These are phyloP conservation scores for Muscidifurax raptorellus DNA, from an alignment of 1,140 invertebrate species.

Conservation along the genomic window DNA sequence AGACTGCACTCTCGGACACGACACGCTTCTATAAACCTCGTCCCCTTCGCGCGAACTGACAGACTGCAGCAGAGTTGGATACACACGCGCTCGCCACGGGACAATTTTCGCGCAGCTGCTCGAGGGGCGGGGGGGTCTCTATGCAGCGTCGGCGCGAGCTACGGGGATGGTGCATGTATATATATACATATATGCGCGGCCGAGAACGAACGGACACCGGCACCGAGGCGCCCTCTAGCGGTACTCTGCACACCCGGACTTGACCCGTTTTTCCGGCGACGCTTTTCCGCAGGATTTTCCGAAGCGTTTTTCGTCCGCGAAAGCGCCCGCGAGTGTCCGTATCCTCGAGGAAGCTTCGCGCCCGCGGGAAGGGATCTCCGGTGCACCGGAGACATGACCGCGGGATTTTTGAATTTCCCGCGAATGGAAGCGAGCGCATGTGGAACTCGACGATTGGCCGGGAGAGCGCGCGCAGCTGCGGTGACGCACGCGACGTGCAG, in stretches of 20 bases:
- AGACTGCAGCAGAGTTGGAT: conserved; percentile 52
- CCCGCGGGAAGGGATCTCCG: too few species aligned
- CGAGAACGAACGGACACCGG: neutral
- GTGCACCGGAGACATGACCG: neutral
- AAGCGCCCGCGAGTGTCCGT: neutral
- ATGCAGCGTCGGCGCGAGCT: neutral
- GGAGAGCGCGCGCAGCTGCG: neutral
- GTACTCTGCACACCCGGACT: neutral
- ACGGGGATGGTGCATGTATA: too few species aligned
- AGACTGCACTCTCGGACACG: neutral
- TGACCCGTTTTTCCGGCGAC: neutral
- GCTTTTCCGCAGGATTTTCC: neutral
- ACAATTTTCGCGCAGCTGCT: conserved; percentile 36
- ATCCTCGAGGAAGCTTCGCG: neutral
- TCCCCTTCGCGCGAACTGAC: neutral
- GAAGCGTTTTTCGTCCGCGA: too few species aligned
- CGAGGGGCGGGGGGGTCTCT: too few species aligned
- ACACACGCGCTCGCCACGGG: conserved; percentile 51
- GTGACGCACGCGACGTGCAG: conserved; percentile 62
- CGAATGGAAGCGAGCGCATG: conserved; percentile 63
- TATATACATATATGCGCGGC: too few species aligned
- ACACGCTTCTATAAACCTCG: conserved; percentile 26
- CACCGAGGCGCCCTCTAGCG: neutral
- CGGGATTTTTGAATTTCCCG: conserved; percentile 20
- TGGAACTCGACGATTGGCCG: conserved; percentile 72